phyloP scores from a whole-genome alignment of 2,113 vertebrate genomes.

The Gorilla gorilla region DNA sequence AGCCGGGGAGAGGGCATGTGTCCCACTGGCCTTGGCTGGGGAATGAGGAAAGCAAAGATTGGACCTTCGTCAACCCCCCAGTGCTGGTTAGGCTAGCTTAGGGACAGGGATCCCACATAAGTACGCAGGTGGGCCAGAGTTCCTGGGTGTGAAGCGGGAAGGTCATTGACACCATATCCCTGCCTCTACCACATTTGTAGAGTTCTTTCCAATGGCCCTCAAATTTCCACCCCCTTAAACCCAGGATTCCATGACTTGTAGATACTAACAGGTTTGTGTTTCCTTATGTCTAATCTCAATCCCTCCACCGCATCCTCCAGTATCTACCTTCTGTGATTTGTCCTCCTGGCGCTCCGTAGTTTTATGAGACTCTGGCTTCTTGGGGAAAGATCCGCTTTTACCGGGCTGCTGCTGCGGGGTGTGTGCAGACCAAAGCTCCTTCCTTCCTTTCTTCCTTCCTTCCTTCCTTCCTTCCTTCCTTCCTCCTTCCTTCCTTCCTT shows the following conservation, averaged over 20 bases:
- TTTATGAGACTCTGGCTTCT: neutral
- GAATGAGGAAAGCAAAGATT: neutral
- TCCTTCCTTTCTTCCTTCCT: no score
- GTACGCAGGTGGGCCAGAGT: neutral
- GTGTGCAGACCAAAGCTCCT: neutral
- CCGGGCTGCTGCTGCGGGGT: neutral
- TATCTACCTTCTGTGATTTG: accelerated
- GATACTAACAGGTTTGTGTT: accelerated
- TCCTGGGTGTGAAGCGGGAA: no score
- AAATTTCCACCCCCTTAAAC: no score
- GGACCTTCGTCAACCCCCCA: neutral
- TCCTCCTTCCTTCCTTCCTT: no score
- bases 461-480: accelerated
- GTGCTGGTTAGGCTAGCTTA: neutral
- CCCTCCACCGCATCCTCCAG: neutral
- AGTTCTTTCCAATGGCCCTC: neutral
- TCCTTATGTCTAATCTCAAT: neutral
- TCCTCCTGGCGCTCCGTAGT: accelerated
- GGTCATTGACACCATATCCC: no score
- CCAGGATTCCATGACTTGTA: accelerated
- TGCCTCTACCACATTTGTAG: neutral
- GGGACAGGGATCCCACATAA: neutral
- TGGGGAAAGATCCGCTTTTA: neutral
- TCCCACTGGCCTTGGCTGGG: neutral
- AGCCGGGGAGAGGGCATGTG: accelerated